Base-by-base conservation (phyloP, 2,797 vertebrate species). In the Takifugu ocellatus region DNA sequence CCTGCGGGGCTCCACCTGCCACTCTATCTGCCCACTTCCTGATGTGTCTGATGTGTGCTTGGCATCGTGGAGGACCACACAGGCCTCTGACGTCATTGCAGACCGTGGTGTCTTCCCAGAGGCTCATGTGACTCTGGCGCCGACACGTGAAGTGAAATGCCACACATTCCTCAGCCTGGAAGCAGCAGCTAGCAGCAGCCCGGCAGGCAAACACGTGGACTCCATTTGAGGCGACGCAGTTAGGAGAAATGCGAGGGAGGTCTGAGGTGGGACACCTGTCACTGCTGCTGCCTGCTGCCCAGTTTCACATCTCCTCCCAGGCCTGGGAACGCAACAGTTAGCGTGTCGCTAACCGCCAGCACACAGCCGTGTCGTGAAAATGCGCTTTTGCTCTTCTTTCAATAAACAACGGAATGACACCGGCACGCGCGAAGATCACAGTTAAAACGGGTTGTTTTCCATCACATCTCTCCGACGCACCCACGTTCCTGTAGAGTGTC, bases 121-220 rank as follows among this genome's bases (percentile, higher is more conserved):
- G 42, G 53, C 68, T 70, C 77, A 77, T 68, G 71, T 81, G 79
- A 84, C 66, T 65, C 67, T 74, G 68, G 77, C 79, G 27, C 66
- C 21, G 71, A 83, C 72, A 60, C 50, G 74, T 76, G 78, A 79
- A 77, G 73, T 68, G 74, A 68, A 79, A 88, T 89, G 88, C 86
- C 78, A 2, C 48, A 47, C 73, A 87, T 90, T 87, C 85, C 77
- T 69, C n/a, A 0, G 44, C 60, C 75, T 70, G 68, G 31, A n/a
- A 80, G 64, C 47, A 10, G 61, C 65, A 44, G 70, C 54, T 60
- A 31, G 65, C 62, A 51, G 54, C 68, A 57, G 76, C 57, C 58
- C 36, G 68, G 75, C 66, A 72, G 77, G 49, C 75, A 79, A 68
- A 59, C 63, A 14, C 2, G 36, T 2, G 31, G 8, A 1, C 31